These are phyloP conservation scores for Noctua fimbriata DNA, from an alignment of 2,888 invertebrate species.

Conservation along the genomic window DNA sequence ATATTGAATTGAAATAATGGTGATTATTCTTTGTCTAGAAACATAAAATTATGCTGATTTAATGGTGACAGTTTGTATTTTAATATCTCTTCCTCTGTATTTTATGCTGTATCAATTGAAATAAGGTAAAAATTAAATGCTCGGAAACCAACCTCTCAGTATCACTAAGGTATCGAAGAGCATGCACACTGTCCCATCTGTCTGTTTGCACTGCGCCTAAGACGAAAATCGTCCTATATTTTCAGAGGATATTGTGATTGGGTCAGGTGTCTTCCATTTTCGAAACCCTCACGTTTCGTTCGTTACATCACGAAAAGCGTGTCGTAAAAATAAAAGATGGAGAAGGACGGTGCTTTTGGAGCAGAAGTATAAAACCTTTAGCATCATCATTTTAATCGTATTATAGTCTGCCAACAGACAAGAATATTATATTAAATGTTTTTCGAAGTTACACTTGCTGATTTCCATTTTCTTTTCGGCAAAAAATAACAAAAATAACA, in stretches of 20 bases:
- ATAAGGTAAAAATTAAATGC: not conserved
- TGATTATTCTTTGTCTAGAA: not conserved
- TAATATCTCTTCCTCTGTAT: not conserved
- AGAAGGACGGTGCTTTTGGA: not conserved
- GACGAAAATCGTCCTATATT: constrained; percentile 1
- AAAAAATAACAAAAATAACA: not conserved
- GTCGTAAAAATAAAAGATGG: not conserved
- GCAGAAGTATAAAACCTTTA: not conserved
- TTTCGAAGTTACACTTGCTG: not conserved
- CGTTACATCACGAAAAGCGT: not conserved
- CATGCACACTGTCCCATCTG: not conserved
- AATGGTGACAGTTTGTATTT: not conserved
- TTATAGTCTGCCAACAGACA: not conserved
- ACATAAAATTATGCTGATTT: not conserved
- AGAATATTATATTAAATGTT: not conserved
- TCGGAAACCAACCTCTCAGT: not conserved
- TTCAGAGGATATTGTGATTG: not conserved
- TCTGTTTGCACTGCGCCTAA: not conserved
- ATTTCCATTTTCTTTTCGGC: not conserved
- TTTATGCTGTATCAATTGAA: not conserved
- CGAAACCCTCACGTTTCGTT: not conserved
- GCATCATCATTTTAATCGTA: not conserved
- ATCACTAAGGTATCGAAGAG: not conserved
- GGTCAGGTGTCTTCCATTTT: not conserved
- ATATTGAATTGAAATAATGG: no score